A percentile compares a stretch with the other conserved stretches of the same genome.
Conservation (phyloP, 2,797 vertebrate species). For the Enteromius mattozi region DNA sequence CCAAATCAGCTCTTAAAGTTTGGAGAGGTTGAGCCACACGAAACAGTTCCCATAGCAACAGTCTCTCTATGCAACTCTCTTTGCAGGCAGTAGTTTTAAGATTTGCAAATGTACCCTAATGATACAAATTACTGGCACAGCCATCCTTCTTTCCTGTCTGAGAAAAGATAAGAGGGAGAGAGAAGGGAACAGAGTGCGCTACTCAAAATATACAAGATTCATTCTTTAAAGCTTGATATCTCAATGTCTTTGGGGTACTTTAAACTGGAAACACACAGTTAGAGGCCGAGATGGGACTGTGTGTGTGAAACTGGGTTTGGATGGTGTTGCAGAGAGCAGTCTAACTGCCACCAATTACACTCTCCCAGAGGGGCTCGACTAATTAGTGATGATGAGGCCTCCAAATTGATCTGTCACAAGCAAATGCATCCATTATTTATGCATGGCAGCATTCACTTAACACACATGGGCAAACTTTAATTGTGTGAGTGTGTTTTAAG, state of each 20-base stretch:
- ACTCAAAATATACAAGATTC: not conserved
- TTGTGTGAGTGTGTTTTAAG: conserved; percentile 7
- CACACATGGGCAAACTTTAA: conserved; percentile 20
- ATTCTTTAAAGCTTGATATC: conserved; percentile 17
- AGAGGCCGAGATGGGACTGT: not conserved
- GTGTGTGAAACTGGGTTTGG: conserved; percentile 16
- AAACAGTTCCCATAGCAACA: conserved; percentile 57
- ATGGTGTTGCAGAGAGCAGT: conserved; percentile 31
- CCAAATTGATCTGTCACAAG: conserved; percentile 54
- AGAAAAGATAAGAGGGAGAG: not conserved
- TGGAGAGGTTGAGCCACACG: conserved; percentile 25
- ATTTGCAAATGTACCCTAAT: conserved; percentile 30
- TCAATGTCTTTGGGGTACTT: not conserved
- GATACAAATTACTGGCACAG: conserved; percentile 7
- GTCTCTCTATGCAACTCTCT: conserved; percentile 35
- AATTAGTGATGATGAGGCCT: conserved; percentile 54
- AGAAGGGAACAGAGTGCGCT: not conserved
- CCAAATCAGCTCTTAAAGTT: conserved; percentile 48
- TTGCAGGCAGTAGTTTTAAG: conserved; percentile 23
- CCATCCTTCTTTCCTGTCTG: not conserved
- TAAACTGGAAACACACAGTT: not conserved
- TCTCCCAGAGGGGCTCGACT: conserved; percentile 41
- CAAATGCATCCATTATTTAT: conserved; percentile 55
- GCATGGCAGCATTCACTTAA: conserved; percentile 38
- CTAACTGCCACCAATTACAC: conserved; percentile 54